Evolutionary conservation across 2,888 invertebrate genomes (phyloP).

Genomic region (Eupithecia tripunctaria): DNA sequence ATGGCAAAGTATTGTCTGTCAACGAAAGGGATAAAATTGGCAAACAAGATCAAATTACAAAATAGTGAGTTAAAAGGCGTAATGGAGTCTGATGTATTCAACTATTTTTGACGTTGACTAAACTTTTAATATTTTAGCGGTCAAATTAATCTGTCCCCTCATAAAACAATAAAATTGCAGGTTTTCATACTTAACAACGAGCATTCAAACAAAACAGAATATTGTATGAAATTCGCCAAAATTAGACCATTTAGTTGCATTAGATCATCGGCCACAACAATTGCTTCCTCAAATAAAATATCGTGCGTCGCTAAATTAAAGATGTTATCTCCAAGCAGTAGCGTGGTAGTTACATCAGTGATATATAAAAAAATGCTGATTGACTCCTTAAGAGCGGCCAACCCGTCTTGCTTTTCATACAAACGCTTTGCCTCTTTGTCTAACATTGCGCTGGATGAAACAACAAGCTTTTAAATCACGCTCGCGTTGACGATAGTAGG

Average conservation of each 20-base stretch:
- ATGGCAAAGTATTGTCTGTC: background rate
- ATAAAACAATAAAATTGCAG: background rate
- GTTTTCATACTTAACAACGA: background rate
- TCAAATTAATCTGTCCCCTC: background rate
- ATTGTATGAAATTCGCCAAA: slow-evolving; percentile 17
- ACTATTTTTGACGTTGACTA: background rate
- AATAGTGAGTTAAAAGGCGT: background rate
- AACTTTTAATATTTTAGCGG: background rate
- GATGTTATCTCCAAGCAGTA: slow-evolving; percentile 37
- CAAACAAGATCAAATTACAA: background rate
- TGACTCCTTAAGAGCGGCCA: too few relatives aligned
- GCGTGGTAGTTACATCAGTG: slow-evolving; percentile 36
- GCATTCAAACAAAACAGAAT: background rate
- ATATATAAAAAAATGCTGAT: background rate
- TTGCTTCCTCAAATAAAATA: slow-evolving; percentile 38
- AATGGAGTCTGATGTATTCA: background rate
- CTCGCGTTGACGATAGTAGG: too few relatives aligned
- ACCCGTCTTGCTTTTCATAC: too few relatives aligned
- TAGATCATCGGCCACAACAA: slow-evolving; percentile 37
- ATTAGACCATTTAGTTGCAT: slow-evolving; percentile 25
- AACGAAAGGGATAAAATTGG: background rate
- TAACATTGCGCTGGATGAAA: too few relatives aligned
- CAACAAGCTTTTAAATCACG: too few relatives aligned
- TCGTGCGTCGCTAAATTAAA: slow-evolving; percentile 38
- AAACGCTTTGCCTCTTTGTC: too few relatives aligned